Percentiles rank a stretch among this genome's conserved stretches.
These are phyloP conservation scores for Hapalemur alaotrensis DNA, from an alignment of 2,797 vertebrate genomes.

Conservation along the genomic window DNA sequence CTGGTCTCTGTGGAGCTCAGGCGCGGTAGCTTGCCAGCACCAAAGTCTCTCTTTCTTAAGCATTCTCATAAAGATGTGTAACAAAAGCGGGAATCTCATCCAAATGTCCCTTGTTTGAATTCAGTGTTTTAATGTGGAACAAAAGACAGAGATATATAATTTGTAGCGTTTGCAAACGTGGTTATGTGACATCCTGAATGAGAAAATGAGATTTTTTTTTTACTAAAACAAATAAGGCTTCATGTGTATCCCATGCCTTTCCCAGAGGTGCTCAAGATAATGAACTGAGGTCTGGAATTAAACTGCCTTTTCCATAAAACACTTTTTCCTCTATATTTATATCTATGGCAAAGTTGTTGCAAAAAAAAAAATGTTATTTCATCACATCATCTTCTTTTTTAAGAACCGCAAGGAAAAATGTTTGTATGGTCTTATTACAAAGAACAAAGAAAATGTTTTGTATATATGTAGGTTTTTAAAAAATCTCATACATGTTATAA, in stretches of 20 bases:
- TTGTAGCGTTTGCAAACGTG: not conserved
- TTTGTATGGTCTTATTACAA: not conserved
- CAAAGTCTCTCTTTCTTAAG: not conserved
- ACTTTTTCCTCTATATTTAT: not conserved
- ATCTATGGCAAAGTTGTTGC: not conserved
- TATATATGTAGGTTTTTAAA: not conserved
- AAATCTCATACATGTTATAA: not conserved
- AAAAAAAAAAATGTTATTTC: not conserved
- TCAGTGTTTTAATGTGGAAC: not conserved
- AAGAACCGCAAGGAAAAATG: not conserved
- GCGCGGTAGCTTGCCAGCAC: not conserved
- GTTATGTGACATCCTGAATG: not conserved
- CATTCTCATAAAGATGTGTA: not conserved
- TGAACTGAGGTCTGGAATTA: not conserved
- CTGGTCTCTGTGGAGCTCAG: not conserved
- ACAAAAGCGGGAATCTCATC: not conserved
- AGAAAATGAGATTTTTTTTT: slow-evolving; percentile 40
- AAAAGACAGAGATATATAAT: not conserved
- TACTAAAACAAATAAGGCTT: slow-evolving; percentile 21
- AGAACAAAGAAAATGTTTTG: not conserved
- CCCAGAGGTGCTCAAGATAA: slow-evolving; percentile 7
- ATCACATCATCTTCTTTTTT: not conserved
- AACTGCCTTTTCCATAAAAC: not conserved
- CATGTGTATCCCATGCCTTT: not conserved
- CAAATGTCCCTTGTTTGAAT: not conserved